Base-by-base conservation (phyloP, 2,888 invertebrate species). In the Blomia tropicalis region DNA sequence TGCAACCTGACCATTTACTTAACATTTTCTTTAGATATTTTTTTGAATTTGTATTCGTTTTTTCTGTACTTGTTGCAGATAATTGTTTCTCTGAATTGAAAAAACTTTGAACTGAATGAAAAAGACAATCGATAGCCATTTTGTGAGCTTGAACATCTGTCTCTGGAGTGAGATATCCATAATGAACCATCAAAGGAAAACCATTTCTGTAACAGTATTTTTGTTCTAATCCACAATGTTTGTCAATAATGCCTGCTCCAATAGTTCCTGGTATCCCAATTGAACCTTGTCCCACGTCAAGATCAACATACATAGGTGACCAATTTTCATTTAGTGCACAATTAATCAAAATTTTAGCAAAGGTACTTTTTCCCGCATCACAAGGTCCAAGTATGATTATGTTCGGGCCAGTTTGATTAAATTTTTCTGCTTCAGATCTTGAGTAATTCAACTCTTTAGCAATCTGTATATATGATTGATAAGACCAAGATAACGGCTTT, bases 291-390 rank as follows among this genome's bases (percentile, higher is more conserved):
- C 76, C 77, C 23, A 77, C 76, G 70, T 77, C 78, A 30, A 78
- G 68, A 66, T 78, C 77, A n/a, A 76, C 75, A 62, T 72, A 72
- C 27, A 77, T 71, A 0, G 77, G 76, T 7, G 73, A 71, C 47
- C 76, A 66, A 1, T 74, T 74, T 30, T 73, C 68, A 32, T 77
- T 68, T 1, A 75, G 74, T n/a, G 75, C 75, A 69, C 77, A 77
- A 68, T 77, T 77, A 58, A 75, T 69, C 43, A 77, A 68, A 58
- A 78, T 71, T 32, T 72, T 69, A 64, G 75, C 75, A 19, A 77
- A 66, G 2, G 77, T 77, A 61, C 73, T 75, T 67, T 77, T 77
- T 14, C 77, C 77, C 22, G 77, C 77, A 69, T 77, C 77, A 14
- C 72, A 73, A 4, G 77, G 77, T 0, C 77, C 75, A 7, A 23